phyloP scores from a whole-genome alignment of 2,888 invertebrate genomes.

The Leucophenga maculata region DNA sequence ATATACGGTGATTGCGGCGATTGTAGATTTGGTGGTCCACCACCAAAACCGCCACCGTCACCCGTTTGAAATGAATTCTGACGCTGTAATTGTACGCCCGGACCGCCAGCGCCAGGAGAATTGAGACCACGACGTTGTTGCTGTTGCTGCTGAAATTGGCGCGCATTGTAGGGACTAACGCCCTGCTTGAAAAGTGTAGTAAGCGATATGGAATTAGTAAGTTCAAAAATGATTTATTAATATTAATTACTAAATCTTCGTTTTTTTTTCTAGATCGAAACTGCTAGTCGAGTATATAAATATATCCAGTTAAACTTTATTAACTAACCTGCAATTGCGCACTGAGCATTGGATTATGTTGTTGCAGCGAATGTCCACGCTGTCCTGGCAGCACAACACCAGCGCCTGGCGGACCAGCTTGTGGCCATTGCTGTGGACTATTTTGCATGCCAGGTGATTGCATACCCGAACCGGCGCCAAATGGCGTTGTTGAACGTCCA shows the following conservation, averaged over 20 bases:
- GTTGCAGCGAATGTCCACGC: conserved; percentile 76
- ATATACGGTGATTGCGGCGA: conserved; percentile 68
- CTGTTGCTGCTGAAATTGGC: conserved; percentile 68
- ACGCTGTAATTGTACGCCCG: conserved; percentile 61
- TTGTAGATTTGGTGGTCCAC: conserved; percentile 59
- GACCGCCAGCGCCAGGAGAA: conserved; percentile 66
- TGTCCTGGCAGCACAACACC: conserved; percentile 45
- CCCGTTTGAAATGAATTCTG: conserved; percentile 69
- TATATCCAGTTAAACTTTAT: not conserved
- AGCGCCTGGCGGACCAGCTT: conserved; percentile 48
- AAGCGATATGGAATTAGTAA: conserved; percentile 23
- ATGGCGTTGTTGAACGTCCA: conserved; percentile 53
- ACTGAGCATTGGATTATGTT: conserved; percentile 92
- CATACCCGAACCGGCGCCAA: conserved; percentile 60
- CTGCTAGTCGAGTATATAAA: not conserved
- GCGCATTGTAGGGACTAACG: conserved; percentile 66
- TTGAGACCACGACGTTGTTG: conserved; percentile 68
- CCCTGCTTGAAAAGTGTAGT: conserved; percentile 47
- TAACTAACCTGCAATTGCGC: conserved; percentile 84
- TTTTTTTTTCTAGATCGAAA: no score
- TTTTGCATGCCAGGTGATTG: conserved; percentile 70
- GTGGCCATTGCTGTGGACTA: conserved; percentile 60
- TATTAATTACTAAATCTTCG: no score
- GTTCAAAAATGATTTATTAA: no score
- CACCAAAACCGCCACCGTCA: conserved; percentile 53